Evolutionary conservation across 2,888 invertebrate genomes (phyloP).

Genomic region (Perizoma affinitatum): DNA sequence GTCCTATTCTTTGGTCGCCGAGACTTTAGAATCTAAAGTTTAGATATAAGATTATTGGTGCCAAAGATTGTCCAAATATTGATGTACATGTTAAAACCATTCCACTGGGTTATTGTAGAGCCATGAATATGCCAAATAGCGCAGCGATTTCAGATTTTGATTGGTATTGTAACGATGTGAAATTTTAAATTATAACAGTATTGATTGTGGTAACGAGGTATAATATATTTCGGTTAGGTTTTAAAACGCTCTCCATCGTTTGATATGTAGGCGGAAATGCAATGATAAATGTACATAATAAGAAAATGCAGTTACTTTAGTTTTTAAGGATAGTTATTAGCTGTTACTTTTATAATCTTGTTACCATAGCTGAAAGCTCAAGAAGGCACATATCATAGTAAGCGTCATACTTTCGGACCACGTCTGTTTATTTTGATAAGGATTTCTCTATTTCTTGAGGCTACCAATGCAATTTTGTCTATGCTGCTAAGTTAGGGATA

Average conservation of each 20-base stretch:
- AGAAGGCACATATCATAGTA: constrained; percentile 74
- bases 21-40: constrained; percentile 44
- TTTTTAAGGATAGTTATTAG: constrained; percentile 46
- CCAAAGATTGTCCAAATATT: constrained; percentile 81
- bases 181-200: constrained; percentile 53
- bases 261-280: constrained; percentile 57
- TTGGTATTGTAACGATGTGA: constrained; percentile 38
- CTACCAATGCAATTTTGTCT: constrained; percentile 46
- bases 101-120: constrained; percentile 58
- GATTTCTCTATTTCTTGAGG: constrained; percentile 47
- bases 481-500: constrained; percentile 1
- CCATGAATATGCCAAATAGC: constrained; percentile 76
- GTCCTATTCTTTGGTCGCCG: constrained; percentile 66
- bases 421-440: constrained; percentile 50
- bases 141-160: constrained; percentile 41
- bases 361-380: constrained; percentile 77
- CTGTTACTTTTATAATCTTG: constrained; percentile 55
- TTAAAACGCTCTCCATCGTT: constrained; percentile 43
- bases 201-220: constrained; percentile 39
- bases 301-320: constrained; percentile 61
- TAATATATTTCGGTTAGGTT: constrained; percentile 53
- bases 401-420: constrained; percentile 48
- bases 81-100: constrained; percentile 70
- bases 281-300: constrained; percentile 71
- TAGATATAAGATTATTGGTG: constrained; percentile 75